Evolutionary conservation across 2,797 vertebrate genomes (phyloP).

Genomic region (Sarcophilus harrisii): DNA sequence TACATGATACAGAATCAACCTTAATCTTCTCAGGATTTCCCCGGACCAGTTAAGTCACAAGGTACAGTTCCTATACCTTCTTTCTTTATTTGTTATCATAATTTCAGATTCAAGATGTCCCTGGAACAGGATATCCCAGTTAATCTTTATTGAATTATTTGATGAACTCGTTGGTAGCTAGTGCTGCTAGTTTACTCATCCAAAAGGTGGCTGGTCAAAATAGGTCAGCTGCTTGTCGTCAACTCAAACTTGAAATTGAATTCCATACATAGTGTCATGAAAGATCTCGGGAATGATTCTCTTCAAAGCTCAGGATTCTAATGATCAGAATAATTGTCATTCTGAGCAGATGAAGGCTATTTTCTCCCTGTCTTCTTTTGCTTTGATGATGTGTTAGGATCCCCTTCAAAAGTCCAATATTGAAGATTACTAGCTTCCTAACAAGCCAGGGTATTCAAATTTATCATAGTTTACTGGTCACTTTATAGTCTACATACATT

Average conservation of each 20-base stretch:
- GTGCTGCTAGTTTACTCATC: not conserved
- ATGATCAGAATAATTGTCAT: not conserved
- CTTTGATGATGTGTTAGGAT: not conserved
- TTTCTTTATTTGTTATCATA: not conserved
- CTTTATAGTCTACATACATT: not conserved
- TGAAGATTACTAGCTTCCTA: not conserved
- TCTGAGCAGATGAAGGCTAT: not conserved
- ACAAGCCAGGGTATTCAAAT: not conserved
- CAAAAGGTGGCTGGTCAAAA: not conserved
- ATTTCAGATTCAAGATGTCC: not conserved
- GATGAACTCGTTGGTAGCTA: not conserved
- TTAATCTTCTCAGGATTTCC: not conserved
- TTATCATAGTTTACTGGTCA: not conserved
- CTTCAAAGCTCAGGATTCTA: not conserved
- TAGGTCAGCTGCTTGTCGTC: not conserved
- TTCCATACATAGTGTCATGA: not conserved
- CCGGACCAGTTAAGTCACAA: not conserved
- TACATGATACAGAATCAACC: not conserved
- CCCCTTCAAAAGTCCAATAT: not conserved
- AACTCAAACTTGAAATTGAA: not conserved
- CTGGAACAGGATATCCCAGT: not conserved
- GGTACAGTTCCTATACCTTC: not conserved
- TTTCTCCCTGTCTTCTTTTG: not conserved
- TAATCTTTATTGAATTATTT: not conserved
- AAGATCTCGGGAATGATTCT: not conserved